A percentile compares a stretch with the other conserved stretches of the same genome.
phyloP scores from a whole-genome alignment of 2,888 invertebrate species.

The Cremastinae sp. region DNA sequence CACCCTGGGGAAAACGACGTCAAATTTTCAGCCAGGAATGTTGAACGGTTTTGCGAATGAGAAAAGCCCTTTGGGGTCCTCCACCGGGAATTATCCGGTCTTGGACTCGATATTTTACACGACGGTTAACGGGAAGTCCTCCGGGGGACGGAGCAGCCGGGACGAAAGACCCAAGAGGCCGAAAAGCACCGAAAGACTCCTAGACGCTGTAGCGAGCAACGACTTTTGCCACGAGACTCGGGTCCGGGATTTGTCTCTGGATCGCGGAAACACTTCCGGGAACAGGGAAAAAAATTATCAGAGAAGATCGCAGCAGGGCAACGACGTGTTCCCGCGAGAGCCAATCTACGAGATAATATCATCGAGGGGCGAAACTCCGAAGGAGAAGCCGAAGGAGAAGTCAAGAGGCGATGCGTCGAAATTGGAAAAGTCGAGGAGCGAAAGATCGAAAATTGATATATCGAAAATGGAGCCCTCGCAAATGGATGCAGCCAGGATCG shows the following conservation, averaged over 20 bases:
- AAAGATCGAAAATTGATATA: conserved; percentile 6
- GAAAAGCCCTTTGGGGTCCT: conserved; percentile 64
- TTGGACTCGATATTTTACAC: conserved; percentile 70
- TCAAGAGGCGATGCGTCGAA: not conserved
- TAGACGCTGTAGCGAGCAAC: conserved; percentile 66
- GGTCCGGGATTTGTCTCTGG: conserved; percentile 13
- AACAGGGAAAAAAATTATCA: conserved; percentile 20
- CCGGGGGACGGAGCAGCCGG: conserved; percentile 59
- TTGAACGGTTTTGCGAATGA: conserved; percentile 66
- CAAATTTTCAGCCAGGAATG: conserved; percentile 26
- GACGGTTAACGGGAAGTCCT: conserved; percentile 54
- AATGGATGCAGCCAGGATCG: conserved; percentile 54
- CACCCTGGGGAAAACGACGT: conserved; percentile 67
- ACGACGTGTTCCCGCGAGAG: conserved; percentile 62
- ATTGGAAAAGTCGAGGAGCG: too few relatives aligned
- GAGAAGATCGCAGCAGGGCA: conserved; percentile 60
- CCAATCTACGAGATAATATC: conserved; percentile 72
- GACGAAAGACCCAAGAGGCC: conserved; percentile 71
- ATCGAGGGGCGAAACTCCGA: conserved; percentile 58
- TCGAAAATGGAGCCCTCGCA: conserved; percentile 58
- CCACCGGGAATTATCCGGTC: conserved; percentile 36
- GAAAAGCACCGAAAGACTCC: conserved; percentile 75
- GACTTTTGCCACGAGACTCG: conserved; percentile 64
- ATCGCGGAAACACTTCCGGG: not conserved
- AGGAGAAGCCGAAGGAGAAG: conserved; percentile 62